Evolutionary conservation across 2,113 vertebrate species (phyloP), one percentile per base, ranked within the genome.

Genomic region (Lepus timidus): DNA sequence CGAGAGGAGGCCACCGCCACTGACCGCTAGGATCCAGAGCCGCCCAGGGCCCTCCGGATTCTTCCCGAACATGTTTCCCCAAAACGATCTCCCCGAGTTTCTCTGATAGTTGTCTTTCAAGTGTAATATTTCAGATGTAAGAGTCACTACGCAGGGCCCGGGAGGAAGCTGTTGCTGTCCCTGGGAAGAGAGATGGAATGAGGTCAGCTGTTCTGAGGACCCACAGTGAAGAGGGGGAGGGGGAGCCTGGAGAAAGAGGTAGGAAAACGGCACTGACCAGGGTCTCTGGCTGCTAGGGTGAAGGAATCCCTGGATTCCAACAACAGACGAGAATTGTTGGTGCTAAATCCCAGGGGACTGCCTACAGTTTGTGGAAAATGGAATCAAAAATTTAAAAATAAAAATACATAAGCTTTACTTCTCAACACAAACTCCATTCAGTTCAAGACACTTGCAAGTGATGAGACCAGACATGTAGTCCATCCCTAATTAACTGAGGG

Each of bases 61-160:
- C 58, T 92, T 71, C 39, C 52, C 55, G 76, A 20, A 44, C 44
- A 11, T 85, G 49, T 13, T 86, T 39, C 36, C 73, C 4, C 4
- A 29, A 78, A 90, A 85, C 84, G 14, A 68, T 75, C 89, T 61
- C 52, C 33, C 33, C 91, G 64, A 33, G 9, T 86, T 89, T 86
- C 62, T 33, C 68, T n/a, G 25, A 17, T 55, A 33, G 13, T 1
- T 44, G 39, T 73, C 79, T 91, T 58, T 33, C 75, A 92, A 58
- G 33, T 52, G 73, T 71, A 49, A 11, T 73, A 71, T 36, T 91
- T 51, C 39, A 65, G 80, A 33, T 27, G 13, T 36, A 70, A 25
- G 49, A 80, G 20, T 70, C 51, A 68, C 31, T 74, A 78, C 22
- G 16, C 58, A 86, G 9, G 67, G 62, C 4, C 10, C 19, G 55